Conservation (phyloP, 2,113 vertebrate species). For the Xenopus laevis region DNA sequence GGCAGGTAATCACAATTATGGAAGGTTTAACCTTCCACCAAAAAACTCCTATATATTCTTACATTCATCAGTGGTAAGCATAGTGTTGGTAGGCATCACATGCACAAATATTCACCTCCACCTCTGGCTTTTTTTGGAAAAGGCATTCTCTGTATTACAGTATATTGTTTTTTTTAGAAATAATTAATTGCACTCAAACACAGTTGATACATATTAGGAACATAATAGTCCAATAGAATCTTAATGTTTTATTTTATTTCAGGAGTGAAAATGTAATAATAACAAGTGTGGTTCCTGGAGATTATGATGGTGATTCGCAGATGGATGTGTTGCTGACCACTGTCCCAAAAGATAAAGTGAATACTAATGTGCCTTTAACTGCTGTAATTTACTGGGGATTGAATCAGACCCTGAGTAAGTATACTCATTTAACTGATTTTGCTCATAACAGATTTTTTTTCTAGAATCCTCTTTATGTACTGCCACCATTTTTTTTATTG, state of each 20-base stretch:
- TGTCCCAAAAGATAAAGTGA: conserved; percentile 41
- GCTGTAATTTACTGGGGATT: conserved; percentile 88
- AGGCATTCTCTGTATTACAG: no score
- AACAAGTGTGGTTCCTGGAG: conserved; percentile 92
- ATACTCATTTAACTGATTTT: not conserved
- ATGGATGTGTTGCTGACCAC: conserved; percentile 93
- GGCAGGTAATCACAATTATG: no score
- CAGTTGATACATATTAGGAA: not conserved
- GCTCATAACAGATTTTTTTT: not conserved
- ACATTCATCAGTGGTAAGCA: no score
- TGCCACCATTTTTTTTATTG: no score
- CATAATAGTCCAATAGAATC: not conserved
- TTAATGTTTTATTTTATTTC: not conserved
- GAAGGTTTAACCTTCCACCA: no score
- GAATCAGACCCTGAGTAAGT: conserved; percentile 87
- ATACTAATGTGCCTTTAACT: conserved; percentile 41
- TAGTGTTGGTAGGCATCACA: no score
- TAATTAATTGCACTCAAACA: not conserved
- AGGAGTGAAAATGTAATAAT: conserved; percentile 63
- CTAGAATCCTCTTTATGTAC: no score
- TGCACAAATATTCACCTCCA: no score
- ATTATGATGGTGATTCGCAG: conserved; percentile 95
- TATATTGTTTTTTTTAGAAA: not conserved
- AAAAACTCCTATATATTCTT: no score
- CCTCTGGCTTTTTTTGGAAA: no score